Percentiles rank a stretch among this genome's conserved stretches.
Evolutionary conservation across 1,140 invertebrate genomes (phyloP).

Genomic region (Dryas iulia): DNA sequence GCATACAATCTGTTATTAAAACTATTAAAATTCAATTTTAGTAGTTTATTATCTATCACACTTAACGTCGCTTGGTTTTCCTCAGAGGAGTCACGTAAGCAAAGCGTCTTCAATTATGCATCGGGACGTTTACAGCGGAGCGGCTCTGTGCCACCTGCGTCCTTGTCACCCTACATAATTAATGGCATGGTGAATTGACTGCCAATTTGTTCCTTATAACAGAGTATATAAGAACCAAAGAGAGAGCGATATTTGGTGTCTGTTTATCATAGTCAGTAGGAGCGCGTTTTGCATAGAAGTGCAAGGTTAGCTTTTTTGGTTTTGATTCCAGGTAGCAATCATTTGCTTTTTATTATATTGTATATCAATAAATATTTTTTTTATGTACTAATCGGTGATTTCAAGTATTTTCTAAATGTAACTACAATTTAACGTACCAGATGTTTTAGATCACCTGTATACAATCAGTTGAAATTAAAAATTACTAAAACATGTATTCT

Average conservation of each 20-base stretch:
- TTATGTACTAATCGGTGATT: too few species aligned
- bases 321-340: neutral
- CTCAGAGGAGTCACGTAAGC: constrained; percentile 54
- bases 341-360: neutral
- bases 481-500: too few species aligned
- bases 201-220: constrained; percentile 8
- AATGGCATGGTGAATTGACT: constrained; percentile 41
- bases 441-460: too few species aligned
- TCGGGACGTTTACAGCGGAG: constrained; percentile 61
- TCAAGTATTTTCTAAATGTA: too few species aligned
- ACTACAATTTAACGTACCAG: too few species aligned
- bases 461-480: too few species aligned
- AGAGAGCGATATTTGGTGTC: neutral
- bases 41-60: constrained; percentile 48
- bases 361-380: too few species aligned
- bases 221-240: neutral
- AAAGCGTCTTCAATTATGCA: constrained; percentile 71
- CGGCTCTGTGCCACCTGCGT: constrained; percentile 58
- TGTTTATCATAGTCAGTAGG: neutral
- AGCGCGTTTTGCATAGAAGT: neutral
- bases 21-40: neutral
- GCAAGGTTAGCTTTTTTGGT: neutral
- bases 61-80: constrained; percentile 43
- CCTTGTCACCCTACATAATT: constrained; percentile 71
- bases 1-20: neutral